Percentiles rank a stretch among this genome's conserved stretches.
These are phyloP conservation scores for Portunus trituberculatus DNA, from an alignment of 1,140 invertebrate genomes.

Conservation along the genomic window DNA sequence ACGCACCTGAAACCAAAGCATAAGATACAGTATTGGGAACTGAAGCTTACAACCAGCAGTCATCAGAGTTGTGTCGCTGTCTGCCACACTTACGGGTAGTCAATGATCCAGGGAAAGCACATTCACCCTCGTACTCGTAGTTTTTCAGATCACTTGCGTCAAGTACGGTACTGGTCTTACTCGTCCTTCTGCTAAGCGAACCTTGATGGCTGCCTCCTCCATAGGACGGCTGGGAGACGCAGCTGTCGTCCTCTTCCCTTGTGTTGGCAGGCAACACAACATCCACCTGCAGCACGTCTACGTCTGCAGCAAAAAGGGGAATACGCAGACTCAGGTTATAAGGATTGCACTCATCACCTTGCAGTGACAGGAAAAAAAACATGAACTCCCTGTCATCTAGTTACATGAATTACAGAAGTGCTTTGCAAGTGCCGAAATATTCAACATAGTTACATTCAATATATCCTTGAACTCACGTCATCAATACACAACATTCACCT, in stretches of 20 bases:
- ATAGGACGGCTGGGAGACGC: background rate
- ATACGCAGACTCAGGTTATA: background rate
- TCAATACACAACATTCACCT: background rate
- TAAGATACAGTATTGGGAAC: too few relatives aligned
- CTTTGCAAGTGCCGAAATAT: too few relatives aligned
- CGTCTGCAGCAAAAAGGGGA: background rate
- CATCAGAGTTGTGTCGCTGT: too few relatives aligned
- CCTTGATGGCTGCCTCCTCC: background rate
- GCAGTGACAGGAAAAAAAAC: too few relatives aligned
- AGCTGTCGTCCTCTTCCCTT: background rate
- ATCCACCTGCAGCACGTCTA: slow-evolving; percentile 54
- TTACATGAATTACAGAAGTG: too few relatives aligned
- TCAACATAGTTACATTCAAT: too few relatives aligned
- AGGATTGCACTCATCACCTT: too few relatives aligned
- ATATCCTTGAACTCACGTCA: background rate
- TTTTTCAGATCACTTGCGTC: background rate
- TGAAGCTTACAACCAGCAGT: too few relatives aligned
- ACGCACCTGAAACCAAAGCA: background rate
- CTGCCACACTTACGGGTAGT: background rate
- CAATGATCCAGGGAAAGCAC: background rate
- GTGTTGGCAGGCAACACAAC: background rate
- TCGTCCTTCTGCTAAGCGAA: background rate
- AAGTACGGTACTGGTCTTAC: background rate
- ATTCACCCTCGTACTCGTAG: slow-evolving; percentile 9
- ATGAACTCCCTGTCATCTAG: too few relatives aligned